A percentile compares a stretch with the other conserved stretches of the same genome.
These are phyloP conservation scores for human (Homo sapiens) DNA, from an alignment of 2,113 vertebrate species.

Conservation along the genomic window GRCh38 chr2:192959501-192960000, in stretches of 20 bases:
- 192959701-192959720: not conserved
- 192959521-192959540: not conserved
- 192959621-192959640: not conserved
- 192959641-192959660: not conserved
- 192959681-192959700: not conserved
- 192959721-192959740: not conserved
- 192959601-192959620: not conserved
- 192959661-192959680: not conserved
- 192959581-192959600: not conserved
- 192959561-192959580: not conserved
- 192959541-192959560: rapidly evolving
- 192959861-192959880: not conserved
- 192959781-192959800: too few species aligned
- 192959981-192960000: not conserved
- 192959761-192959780: not conserved
- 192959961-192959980: not conserved
- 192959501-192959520: not conserved
- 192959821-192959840: not conserved
- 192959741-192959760: not conserved
- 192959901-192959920: not conserved
- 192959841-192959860: not conserved
- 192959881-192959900: not conserved
- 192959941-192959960: not conserved
- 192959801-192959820: too few species aligned
- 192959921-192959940: not conserved